Base-by-base conservation (phyloP, 2,113 vertebrate genomes). In the Thalassarche chlororhynchos region DNA sequence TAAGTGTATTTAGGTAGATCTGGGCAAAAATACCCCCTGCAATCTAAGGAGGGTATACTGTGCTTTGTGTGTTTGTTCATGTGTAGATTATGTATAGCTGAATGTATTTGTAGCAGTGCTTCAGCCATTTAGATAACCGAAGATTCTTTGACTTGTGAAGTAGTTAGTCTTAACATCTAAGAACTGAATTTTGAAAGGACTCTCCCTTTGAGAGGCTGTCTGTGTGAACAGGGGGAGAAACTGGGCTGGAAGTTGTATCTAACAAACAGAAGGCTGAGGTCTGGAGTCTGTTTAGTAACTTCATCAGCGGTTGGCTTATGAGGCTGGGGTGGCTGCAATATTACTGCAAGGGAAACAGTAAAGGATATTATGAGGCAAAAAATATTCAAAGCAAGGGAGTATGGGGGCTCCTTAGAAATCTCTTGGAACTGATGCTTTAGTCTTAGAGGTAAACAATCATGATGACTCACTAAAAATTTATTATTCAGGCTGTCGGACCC, bases 391-490 rank as follows among this genome's bases (percentile, higher is more conserved):
- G 21, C 51, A 20, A 42, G 28, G 34, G 83, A 88, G 71, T 57
- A 18, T 3, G 42, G 38, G 75, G 46, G 58, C 79, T 94, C 64
- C 89, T 88, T 81, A 86, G 71, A 95, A 91, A 86, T 91, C 58
- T 87, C 85, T 78, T 96, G 87, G 84, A 90, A 71, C 38, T 32
- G 74, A 31, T 87, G 62, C 72, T 86, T 87, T 80, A 77, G 68
- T 90, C 70, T 88, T 93, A 14, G 51, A 93, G 60, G 82, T 95
- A 95, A 97, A 97, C 94, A 93, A 44, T 97, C 70, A 2, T 2
- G 44, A 65, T 97, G 96, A 97, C 66, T 97, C 97, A 97, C 92
- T 70, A 31, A 68, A 87, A 70, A 95, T 70, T 47, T 80, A 74
- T 96, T 93, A 93, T 95, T 93, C 84, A 76, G 58, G 71, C 94